Base-by-base conservation (phyloP, 2,888 invertebrate species). In the Acleris cristana region DNA sequence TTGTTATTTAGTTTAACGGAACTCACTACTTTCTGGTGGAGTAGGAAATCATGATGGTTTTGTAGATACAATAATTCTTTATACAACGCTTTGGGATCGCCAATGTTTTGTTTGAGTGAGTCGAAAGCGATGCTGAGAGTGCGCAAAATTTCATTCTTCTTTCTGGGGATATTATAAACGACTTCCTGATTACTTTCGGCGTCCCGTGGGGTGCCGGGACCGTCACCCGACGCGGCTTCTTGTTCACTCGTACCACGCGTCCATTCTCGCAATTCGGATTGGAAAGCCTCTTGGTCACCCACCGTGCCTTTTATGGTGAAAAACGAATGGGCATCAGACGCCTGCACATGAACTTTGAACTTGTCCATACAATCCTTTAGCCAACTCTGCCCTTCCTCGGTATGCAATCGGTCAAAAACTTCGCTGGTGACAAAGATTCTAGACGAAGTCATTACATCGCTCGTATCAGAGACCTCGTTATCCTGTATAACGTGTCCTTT, bases 251-350 rank as follows among this genome's bases (percentile, higher is more conserved):
- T 76, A 1, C 65, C 71, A 51, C 79, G 79, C 23, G 77, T 79
- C 88, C 89, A 94, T 18, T 89, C 85, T 54, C 93, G 74, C 1
- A 95, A 79, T 69, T 89, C 88, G 1, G 80, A 69, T 72, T 94
- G 94, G 73, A 95, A 93, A 64, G 85, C 82, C 58, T 94, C 93
- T 73, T 94, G 94, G 72, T 93, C 85, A 1, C 73, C 82, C 4
- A 89, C 81, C 26, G 88, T 86, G 0, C 95, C 95, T 62, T 84
- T 90, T 54, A 95, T 90, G 55, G 85, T 85, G 53, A 95, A 75
- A 55, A 92, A 93, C 58, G 82, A 79, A 64, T 76, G 82, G 10
- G 78, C 73, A 19, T 86, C 90, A 0, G 90, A 82, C 51, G 82
- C 85, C 23, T 90, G 84, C 2, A 93, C 81, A 56, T 82, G 84